phyloP scores from a whole-genome alignment of 1,140 invertebrate genomes.

The Dendrolimus punctatus region DNA sequence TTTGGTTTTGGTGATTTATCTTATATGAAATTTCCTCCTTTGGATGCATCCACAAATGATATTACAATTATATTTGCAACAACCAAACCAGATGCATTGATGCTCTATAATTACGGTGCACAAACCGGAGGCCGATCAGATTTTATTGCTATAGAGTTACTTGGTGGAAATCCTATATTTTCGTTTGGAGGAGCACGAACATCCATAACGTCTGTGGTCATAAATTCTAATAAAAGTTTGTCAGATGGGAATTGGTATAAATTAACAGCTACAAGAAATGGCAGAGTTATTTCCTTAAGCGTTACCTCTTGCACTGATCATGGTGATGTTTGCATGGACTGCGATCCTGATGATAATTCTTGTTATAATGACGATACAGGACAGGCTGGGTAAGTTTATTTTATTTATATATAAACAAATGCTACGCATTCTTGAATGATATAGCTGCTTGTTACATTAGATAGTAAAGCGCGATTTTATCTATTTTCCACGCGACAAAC shows the following conservation, averaged over 20 bases:
- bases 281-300: conserved; percentile 87
- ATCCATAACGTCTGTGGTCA: conserved; percentile 84
- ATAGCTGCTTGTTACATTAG: too few species aligned
- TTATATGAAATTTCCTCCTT: conserved; percentile 88
- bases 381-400: conserved; percentile 79
- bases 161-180: conserved; percentile 87
- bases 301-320: conserved; percentile 86
- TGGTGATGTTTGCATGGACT: conserved; percentile 89
- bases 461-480: too few species aligned
- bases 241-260: conserved; percentile 93
- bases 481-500: too few species aligned
- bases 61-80: conserved; percentile 94
- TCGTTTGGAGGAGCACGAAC: conserved; percentile 91
- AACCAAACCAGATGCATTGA: conserved; percentile 86
- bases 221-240: conserved; percentile 77
- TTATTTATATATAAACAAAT: not conserved
- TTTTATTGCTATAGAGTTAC: conserved; percentile 92
- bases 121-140: conserved; percentile 91
- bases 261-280: conserved; percentile 91
- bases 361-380: conserved; percentile 90
- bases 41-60: conserved; percentile 91
- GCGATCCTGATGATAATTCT: conserved; percentile 82
- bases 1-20: conserved; percentile 92
- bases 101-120: conserved; percentile 92
- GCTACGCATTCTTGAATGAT: too few species aligned